Conservation (phyloP, 1,140 invertebrate species). For the Dinothrombium tinctorium region DNA sequence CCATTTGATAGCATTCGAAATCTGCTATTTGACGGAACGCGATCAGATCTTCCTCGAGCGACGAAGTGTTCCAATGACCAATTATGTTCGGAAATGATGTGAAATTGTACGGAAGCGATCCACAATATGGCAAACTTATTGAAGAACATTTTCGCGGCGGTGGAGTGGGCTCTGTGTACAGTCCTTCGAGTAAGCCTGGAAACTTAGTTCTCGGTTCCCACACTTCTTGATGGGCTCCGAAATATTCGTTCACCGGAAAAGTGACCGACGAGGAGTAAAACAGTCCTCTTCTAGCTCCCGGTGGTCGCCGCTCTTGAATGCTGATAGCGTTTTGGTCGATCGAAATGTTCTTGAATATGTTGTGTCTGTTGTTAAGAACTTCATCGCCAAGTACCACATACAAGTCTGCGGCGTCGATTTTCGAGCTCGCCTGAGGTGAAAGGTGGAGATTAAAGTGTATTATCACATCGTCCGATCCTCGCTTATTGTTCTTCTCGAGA, state of each 20-base stretch:
- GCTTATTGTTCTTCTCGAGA: slow-evolving; percentile 24
- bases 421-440: slow-evolving; percentile 29
- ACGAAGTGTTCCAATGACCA: slow-evolving; percentile 32
- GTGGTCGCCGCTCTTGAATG: slow-evolving; percentile 11
- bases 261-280: neutral
- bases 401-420: slow-evolving; percentile 27
- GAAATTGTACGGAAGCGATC: slow-evolving; percentile 36
- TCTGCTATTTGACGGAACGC: slow-evolving; percentile 55
- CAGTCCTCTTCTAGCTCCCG: neutral
- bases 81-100: slow-evolving; percentile 63
- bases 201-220: slow-evolving; percentile 14
- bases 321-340: slow-evolving; percentile 16
- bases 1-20: slow-evolving; percentile 56
- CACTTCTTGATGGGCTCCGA: slow-evolving; percentile 4
- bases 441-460: slow-evolving; percentile 46
- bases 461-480: slow-evolving; percentile 33
- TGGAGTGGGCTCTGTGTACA: slow-evolving; percentile 26
- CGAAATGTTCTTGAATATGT: slow-evolving; percentile 11
- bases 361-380: slow-evolving; percentile 17
- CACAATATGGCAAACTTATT: slow-evolving; percentile 40
- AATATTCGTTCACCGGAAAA: neutral
- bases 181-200: slow-evolving; percentile 17
- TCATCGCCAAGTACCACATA: slow-evolving; percentile 31
- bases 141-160: slow-evolving; percentile 38
- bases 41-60: slow-evolving; percentile 48